Base-by-base conservation (phyloP, 2,113 vertebrate genomes). In the Thunnus maccoyii region DNA sequence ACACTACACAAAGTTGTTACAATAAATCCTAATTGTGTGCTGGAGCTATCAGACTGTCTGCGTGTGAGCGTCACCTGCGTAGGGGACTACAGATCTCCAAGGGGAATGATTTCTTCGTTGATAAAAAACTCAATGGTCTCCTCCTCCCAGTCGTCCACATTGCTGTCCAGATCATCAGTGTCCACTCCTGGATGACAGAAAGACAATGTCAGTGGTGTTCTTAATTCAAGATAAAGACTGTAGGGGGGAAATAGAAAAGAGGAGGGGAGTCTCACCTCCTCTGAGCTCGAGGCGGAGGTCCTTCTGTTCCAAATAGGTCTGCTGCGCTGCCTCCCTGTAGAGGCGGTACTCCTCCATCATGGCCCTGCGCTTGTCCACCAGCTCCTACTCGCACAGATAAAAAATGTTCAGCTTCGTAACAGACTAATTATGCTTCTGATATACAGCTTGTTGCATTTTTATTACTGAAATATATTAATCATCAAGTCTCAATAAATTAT, bases 71-170 rank as follows among this genome's bases (percentile, higher is more conserved):
- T 85, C 84, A 95, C 95, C 95, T 95, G 94, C 87, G 94, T 87
- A 85, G 75, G 76, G 84, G 93, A 96, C 95, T 97, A 99, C 95
- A 97, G 96, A 93, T 95, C 97, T 91, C 96, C 96, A 60, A 99
- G 93, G 71, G 96, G 96, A 95, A 99, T 97, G 92, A 98, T 97
- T 96, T 99, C 98, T 96, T 99, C 98, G 85, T 97, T 99, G 96
- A 99, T 98, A 94, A 99, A 99, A 95, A 99, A 99, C 90, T 99
- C 98, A 80, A 99, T 97, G 81, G 98, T 99, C 92, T 99, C 98
- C 88, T 99, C 98, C 90, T 99, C 98, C 98, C 98, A 99, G 94
- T 99, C 98, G 0, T 99, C 98, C 0, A 99, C 96, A 5, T 99
- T 99, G 95, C 98, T 98, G 90, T 99, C 98, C 90, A 98, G 94